Evolutionary conservation across 1,140 invertebrate genomes (phyloP).

Genomic region (Scaptomyza hsui): DNA sequence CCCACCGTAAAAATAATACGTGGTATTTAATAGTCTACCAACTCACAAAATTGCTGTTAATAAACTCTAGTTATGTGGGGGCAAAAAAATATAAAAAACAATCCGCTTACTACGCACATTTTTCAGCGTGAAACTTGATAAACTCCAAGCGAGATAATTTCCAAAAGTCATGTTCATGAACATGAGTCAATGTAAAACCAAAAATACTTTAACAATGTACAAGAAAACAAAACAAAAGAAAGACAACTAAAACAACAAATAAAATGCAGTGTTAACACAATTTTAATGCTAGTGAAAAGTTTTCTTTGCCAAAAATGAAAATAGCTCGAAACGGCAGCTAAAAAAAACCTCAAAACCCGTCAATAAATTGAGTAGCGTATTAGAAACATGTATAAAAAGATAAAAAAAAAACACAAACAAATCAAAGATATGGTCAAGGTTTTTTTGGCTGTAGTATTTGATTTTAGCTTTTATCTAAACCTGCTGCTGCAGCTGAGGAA

Average conservation of each 20-base stretch:
- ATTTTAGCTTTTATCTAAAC: slow-evolving; percentile 46
- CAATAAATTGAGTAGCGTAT: slow-evolving; percentile 28
- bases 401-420: slow-evolving; percentile 24
- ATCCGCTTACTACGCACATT: slow-evolving; percentile 33
- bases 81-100: slow-evolving; percentile 11
- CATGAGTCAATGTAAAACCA: slow-evolving; percentile 29
- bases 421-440: slow-evolving; percentile 70
- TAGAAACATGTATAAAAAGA: slow-evolving; percentile 38
- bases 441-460: slow-evolving; percentile 32
- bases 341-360: slow-evolving; percentile 13
- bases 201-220: slow-evolving; percentile 8
- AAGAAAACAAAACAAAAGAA: slow-evolving; percentile 14
- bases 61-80: slow-evolving; percentile 14
- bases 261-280: slow-evolving; percentile 3
- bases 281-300: slow-evolving; percentile 20
- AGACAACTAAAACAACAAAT: slow-evolving; percentile 5
- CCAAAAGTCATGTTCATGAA: slow-evolving; percentile 41
- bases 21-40: background rate
- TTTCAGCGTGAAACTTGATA: slow-evolving; percentile 19
- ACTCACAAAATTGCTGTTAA: background rate
- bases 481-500: slow-evolving; percentile 67
- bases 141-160: slow-evolving; percentile 22
- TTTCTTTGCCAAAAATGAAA: slow-evolving; percentile 2
- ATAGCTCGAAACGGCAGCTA: slow-evolving; percentile 23
- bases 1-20: background rate